A percentile compares a stretch with the other conserved stretches of the same genome.
phyloP scores from a whole-genome alignment of 2,113 vertebrate species.

The Numenius arquata region DNA sequence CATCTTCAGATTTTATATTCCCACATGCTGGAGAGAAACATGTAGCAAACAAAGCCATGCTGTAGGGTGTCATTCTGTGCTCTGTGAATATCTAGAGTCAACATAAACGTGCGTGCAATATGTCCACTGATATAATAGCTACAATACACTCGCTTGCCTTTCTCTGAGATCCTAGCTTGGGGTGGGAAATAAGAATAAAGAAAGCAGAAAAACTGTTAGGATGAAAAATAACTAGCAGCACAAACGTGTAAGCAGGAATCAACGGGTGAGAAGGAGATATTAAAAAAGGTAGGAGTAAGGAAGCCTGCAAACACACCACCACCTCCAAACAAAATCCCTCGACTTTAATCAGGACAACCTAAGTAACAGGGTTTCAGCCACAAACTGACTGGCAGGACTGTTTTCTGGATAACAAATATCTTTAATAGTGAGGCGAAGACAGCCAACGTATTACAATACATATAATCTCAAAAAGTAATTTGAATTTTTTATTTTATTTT shows the following conservation, averaged over 20 bases:
- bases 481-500: not conserved
- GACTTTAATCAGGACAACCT: not conserved
- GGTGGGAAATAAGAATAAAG: not conserved
- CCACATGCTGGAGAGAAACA: not conserved
- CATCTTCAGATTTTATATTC: constrained; percentile 1
- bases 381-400: not conserved
- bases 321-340: not conserved
- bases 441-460: not conserved
- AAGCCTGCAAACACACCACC: not conserved
- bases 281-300: not conserved
- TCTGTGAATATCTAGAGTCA: not conserved
- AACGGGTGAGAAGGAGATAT: not conserved
- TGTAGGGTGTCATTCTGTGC: not conserved
- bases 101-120: not conserved
- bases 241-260: not conserved
- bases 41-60: not conserved
- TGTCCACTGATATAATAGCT: rapidly evolving
- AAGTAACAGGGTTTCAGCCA: not conserved
- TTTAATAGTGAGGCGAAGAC: not conserved
- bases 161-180: not conserved
- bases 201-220: not conserved
- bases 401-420: not conserved
- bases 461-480: not conserved
- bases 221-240: not conserved
- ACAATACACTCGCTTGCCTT: rapidly evolving